Evolutionary conservation across 1,140 invertebrate species (phyloP).

Genomic region (Rhagoletis zephyria): DNA sequence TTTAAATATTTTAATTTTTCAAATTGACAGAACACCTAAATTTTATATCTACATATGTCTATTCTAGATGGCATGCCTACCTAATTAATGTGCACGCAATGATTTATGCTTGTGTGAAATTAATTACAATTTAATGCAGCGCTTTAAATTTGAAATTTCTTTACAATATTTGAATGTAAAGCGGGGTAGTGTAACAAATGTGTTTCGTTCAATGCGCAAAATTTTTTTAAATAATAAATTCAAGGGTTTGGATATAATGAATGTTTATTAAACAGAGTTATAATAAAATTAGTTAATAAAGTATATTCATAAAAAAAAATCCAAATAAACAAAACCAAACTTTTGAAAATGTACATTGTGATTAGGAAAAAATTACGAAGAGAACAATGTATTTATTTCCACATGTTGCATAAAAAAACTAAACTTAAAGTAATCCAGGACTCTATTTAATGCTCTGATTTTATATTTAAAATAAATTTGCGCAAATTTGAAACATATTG

Average conservation of each 20-base stretch:
- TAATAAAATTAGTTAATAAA: too few relatives aligned
- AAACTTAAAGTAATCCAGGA: too few relatives aligned
- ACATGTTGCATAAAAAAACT: too few relatives aligned
- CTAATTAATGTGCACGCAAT: neutral
- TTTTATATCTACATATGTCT: neutral
- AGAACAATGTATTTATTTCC: too few relatives aligned
- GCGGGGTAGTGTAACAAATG: neutral
- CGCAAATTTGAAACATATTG: slow-evolving; percentile 7
- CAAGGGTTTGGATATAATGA: too few relatives aligned
- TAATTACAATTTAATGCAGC: slow-evolving; percentile 32
- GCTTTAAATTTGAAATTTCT: neutral
- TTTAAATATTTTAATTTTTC: neutral
- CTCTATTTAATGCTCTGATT: neutral
- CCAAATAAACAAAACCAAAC: too few relatives aligned
- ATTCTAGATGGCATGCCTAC: neutral
- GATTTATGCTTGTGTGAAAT: slow-evolving; percentile 6
- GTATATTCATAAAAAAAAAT: too few relatives aligned
- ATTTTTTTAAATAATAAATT: slow-evolving; percentile 13
- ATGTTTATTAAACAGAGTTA: too few relatives aligned
- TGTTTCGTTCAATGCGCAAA: neutral
- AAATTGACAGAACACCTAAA: neutral
- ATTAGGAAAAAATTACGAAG: too few relatives aligned
- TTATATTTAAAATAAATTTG: slow-evolving; percentile 19
- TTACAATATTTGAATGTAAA: neutral
- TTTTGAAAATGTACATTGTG: too few relatives aligned